Evolutionary conservation across 2,113 vertebrate species (phyloP).

Genomic region (Syngnathoides biaculeatus): DNA sequence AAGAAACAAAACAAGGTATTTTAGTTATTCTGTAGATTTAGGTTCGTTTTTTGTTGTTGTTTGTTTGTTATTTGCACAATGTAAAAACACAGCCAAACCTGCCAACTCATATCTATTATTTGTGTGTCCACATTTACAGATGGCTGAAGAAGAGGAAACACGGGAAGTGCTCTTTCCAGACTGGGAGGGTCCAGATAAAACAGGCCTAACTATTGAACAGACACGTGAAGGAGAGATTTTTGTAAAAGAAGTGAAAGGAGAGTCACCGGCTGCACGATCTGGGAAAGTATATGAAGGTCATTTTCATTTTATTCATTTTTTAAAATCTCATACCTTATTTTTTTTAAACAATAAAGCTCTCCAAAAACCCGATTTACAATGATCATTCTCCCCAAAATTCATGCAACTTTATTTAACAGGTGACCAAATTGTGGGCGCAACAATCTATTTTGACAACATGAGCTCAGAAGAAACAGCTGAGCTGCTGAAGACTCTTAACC

Average conservation of each 20-base stretch:
- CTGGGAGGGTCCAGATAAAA: conserved; percentile 86
- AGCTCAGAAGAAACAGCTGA: conserved; percentile 84
- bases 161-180: conserved; percentile 87
- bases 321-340: neutral
- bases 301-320: neutral
- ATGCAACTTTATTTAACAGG: conserved; percentile 63
- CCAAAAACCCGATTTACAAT: neutral
- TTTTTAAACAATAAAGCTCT: neutral
- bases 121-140: conserved; percentile 46
- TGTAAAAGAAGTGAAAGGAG: conserved; percentile 82
- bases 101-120: neutral
- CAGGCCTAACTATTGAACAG: conserved; percentile 87
- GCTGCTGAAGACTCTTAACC: conserved; percentile 83
- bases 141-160: conserved; percentile 86
- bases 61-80: neutral
- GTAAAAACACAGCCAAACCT: neutral
- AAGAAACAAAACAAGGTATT: conserved; percentile 61
- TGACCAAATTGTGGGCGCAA: conserved; percentile 92
- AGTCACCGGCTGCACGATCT: conserved; percentile 83
- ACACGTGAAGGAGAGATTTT: conserved; percentile 80
- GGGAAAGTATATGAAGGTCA: conserved; percentile 89
- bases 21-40: too few species aligned
- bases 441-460: conserved; percentile 93
- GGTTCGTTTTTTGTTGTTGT: too few species aligned
- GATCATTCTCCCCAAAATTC: neutral